Percentiles rank a stretch among this genome's conserved stretches.
phyloP scores from a whole-genome alignment of 2,888 invertebrate genomes.

The Alcis repandata region DNA sequence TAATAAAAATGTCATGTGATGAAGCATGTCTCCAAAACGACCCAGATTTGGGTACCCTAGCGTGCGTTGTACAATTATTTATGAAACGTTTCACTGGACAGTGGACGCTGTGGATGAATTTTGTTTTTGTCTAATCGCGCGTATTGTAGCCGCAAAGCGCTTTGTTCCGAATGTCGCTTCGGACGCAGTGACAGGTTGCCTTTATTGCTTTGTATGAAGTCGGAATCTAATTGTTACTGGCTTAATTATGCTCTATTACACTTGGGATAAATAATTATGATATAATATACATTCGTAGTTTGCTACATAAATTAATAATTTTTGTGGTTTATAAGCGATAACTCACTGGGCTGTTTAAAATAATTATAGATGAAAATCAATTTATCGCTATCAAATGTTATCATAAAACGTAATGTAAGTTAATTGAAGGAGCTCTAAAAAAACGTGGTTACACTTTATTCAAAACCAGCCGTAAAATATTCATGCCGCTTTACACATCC shows the following conservation, averaged over 20 bases:
- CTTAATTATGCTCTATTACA: background rate
- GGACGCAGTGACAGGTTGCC: background rate
- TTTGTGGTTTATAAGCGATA: too few species aligned
- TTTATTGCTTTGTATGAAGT: background rate
- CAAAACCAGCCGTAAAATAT: constrained; percentile 13
- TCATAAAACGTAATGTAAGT: too few species aligned
- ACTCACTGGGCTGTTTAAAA: too few species aligned
- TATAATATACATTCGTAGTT: too few species aligned
- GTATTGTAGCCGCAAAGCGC: constrained; percentile 13
- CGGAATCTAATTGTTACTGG: background rate
- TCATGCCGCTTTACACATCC: constrained; percentile 11
- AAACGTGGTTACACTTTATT: background rate
- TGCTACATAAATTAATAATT: too few species aligned
- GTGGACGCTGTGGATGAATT: constrained; percentile 19
- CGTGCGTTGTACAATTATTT: constrained; percentile 34
- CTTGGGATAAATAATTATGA: background rate
- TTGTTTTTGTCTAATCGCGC: constrained; percentile 33
- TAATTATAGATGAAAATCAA: too few species aligned
- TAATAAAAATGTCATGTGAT: too few species aligned
- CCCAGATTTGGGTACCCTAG: constrained; percentile 10
- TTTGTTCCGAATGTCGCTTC: background rate
- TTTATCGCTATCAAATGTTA: background rate
- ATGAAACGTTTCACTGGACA: constrained; percentile 30
- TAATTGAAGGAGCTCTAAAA: too few species aligned
- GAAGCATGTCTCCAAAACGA: background rate